Conservation (phyloP, 2,797 vertebrate species). For the Enteromius afrohamiltoni region DNA sequence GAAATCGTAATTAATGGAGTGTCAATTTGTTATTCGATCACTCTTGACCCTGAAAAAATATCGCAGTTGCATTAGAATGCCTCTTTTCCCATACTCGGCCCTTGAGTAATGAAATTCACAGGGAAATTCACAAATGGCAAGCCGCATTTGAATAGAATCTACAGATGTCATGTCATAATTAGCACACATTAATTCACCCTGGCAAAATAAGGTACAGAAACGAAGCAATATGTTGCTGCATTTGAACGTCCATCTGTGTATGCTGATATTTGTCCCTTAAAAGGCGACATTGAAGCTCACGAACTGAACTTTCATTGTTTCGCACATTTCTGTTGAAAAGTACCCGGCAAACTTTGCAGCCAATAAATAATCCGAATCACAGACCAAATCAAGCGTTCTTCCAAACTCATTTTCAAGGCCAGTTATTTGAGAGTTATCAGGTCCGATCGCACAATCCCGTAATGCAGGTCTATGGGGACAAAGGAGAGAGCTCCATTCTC, state of each 20-base stretch:
- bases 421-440: slow-evolving; percentile 80
- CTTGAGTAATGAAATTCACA: slow-evolving; percentile 11
- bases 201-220: slow-evolving; percentile 14
- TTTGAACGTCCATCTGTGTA: slow-evolving; percentile 13
- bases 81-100: neutral
- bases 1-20: slow-evolving; percentile 33
- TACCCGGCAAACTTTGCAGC: slow-evolving; percentile 50
- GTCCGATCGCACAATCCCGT: slow-evolving; percentile 74
- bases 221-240: neutral
- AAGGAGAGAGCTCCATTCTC: slow-evolving; percentile 79
- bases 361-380: slow-evolving; percentile 71
- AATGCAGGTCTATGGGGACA: slow-evolving; percentile 79
- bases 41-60: slow-evolving; percentile 27
- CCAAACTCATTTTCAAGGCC: slow-evolving; percentile 69
- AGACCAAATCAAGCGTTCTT: slow-evolving; percentile 61
- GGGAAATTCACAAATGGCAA: slow-evolving; percentile 34
- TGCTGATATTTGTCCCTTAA: slow-evolving; percentile 31
- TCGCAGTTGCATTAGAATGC: neutral
- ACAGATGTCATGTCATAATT: slow-evolving; percentile 44
- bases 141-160: slow-evolving; percentile 43
- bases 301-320: slow-evolving; percentile 48
- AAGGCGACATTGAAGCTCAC: slow-evolving; percentile 24
- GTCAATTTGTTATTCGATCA: slow-evolving; percentile 44
- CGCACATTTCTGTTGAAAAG: slow-evolving; percentile 49
- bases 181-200: slow-evolving; percentile 26